Conservation (phyloP, 2,888 invertebrate species). For the Oeneis ivallda region DNA sequence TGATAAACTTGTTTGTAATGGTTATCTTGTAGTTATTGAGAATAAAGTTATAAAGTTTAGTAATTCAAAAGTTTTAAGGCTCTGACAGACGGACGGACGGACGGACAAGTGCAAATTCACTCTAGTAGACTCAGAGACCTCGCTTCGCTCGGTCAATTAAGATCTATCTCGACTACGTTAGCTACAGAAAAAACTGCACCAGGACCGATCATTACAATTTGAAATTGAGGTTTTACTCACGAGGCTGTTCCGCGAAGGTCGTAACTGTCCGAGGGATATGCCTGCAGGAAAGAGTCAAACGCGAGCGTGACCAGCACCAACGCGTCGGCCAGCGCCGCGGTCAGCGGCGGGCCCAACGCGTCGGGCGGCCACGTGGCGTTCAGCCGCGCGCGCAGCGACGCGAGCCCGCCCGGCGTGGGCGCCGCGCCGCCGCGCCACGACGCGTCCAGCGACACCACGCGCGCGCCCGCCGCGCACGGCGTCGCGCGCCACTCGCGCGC, state of each 20-base stretch:
- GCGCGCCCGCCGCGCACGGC: conserved; percentile 21
- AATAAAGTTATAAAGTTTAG: no score
- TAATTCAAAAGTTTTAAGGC: no score
- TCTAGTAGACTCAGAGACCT: no score
- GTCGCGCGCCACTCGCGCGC: conserved; percentile 50
- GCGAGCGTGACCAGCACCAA: conserved; percentile 29
- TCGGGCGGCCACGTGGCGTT: conserved; percentile 39
- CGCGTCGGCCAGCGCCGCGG: conserved; percentile 28
- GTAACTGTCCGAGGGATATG: conserved; percentile 18
- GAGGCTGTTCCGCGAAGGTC: conserved; percentile 17
- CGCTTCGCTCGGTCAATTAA: no score
- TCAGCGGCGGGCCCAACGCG: conserved; percentile 6
- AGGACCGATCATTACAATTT: no score
- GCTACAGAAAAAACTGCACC: no score
- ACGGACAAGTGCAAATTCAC: no score
- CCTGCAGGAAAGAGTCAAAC: conserved; percentile 21
- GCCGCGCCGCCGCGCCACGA: conserved; percentile 33
- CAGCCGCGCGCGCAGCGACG: conserved; percentile 26
- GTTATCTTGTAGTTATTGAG: no score
- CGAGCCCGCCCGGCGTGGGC: conserved; percentile 21
- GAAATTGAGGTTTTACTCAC: conserved; percentile 13
- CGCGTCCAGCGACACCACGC: conserved; percentile 45
- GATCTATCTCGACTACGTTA: no score
- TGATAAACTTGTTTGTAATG: no score
- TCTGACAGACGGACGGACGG: no score